A percentile compares a stretch with the other conserved stretches of the same genome.
Evolutionary conservation across 2,797 vertebrate genomes (phyloP).

Genomic region (Propithecus perrieri): DNA sequence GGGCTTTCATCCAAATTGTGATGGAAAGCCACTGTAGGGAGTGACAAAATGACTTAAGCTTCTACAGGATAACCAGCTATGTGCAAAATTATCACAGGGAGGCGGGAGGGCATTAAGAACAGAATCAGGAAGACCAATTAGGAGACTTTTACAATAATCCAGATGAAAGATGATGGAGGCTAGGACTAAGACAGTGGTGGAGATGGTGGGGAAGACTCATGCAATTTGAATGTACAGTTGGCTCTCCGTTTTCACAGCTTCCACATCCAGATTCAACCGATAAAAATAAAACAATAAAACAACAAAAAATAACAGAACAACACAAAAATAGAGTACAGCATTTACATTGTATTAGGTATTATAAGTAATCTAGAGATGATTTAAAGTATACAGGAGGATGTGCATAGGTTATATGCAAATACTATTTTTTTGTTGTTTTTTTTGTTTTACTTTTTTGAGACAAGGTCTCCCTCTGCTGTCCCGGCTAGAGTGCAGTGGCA

Average conservation of each 20-base stretch:
- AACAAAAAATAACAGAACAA: no score
- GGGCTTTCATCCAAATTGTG: neutral
- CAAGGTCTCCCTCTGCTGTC: no score
- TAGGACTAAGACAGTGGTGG: neutral
- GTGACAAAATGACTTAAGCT: slow-evolving; percentile 7
- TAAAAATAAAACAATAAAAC: no score
- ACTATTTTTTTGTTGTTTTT: no score
- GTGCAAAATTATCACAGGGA: neutral
- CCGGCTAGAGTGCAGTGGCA: no score
- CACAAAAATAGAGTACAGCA: no score
- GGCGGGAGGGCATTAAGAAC: neutral
- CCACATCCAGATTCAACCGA: neutral
- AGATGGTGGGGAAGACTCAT: neutral
- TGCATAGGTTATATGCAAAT: no score
- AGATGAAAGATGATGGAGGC: neutral
- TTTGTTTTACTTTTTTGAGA: no score
- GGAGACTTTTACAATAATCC: neutral
- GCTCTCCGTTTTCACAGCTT: neutral
- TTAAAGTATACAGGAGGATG: no score
- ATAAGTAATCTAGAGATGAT: no score
- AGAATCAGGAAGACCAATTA: neutral
- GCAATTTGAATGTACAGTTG: neutral
- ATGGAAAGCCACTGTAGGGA: neutral
- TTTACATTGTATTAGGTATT: neutral
- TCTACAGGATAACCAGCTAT: neutral